These are phyloP conservation scores for Liposcelis brunnea DNA, from an alignment of 2,888 invertebrate species.

Conservation along the genomic window DNA sequence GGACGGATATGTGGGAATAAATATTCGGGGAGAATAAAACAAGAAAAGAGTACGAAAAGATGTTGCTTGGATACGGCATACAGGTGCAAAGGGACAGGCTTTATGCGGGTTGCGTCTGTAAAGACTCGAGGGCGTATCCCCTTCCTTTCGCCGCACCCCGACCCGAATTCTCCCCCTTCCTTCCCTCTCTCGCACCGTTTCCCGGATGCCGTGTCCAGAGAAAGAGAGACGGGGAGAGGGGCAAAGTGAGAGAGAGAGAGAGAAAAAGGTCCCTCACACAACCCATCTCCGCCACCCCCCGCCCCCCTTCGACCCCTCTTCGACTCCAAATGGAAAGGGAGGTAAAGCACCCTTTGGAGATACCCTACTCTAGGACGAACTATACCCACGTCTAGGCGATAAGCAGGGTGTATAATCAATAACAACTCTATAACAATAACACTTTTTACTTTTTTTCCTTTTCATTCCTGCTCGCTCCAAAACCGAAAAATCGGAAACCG, in stretches of 20 bases:
- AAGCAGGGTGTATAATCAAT: no score
- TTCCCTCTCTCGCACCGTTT: constrained; percentile 11
- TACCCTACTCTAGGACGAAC: no score
- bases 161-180: constrained; percentile 12
- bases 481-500: no score
- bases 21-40: background rate
- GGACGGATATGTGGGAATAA: constrained; percentile 1
- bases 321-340: background rate
- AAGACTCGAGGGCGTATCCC: constrained; percentile 21
- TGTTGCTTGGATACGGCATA: constrained; percentile 4
- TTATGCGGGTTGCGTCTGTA: constrained; percentile 22
- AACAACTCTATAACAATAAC: no score
- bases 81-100: background rate
- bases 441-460: no score
- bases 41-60: background rate
- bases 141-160: constrained; percentile 12
- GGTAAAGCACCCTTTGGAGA: no score
- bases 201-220: background rate
- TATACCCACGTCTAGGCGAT: no score
- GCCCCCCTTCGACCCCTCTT: constrained; percentile 11
- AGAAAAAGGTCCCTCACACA: background rate
- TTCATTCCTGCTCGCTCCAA: no score
- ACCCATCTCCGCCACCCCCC: constrained; percentile 15
- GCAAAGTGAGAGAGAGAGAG: constrained; percentile 16
- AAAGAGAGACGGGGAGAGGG: constrained; percentile 14